Evolutionary conservation across 2,888 invertebrate species (phyloP).

Genomic region (Myathropa florea): DNA sequence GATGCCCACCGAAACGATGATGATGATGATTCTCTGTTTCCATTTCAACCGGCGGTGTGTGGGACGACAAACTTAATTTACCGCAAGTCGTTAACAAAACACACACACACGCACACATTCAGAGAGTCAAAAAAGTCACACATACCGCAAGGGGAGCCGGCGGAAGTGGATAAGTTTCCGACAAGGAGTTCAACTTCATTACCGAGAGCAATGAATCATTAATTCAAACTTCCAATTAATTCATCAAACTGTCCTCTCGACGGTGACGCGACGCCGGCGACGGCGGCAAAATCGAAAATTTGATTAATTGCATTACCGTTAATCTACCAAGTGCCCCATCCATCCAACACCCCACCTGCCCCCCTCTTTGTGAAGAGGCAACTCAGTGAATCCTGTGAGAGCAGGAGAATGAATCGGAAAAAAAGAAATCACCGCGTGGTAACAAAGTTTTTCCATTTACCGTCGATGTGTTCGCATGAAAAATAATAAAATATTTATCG

Average conservation of each 20-base stretch:
- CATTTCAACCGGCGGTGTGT: neutral
- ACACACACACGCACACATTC: neutral
- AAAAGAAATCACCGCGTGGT: constrained; percentile 50
- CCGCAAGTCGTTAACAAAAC: constrained; percentile 33
- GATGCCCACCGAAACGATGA: neutral
- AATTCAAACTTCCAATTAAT: constrained; percentile 63
- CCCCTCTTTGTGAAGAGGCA: too few species aligned
- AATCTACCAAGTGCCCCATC: constrained; percentile 19
- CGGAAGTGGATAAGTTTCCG: neutral
- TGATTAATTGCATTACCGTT: constrained; percentile 64
- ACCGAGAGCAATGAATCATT: constrained; percentile 64
- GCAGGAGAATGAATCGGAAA: constrained; percentile 1
- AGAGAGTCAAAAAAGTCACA: neutral
- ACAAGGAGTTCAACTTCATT: constrained; percentile 59
- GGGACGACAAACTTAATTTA: constrained; percentile 20
- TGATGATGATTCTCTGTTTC: neutral
- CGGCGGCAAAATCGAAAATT: constrained; percentile 53
- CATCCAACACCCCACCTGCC: neutral
- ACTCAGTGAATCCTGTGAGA: neutral
- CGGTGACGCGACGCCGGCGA: neutral
- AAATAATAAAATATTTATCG: constrained; percentile 67
- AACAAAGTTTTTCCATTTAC: constrained; percentile 67
- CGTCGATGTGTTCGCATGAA: constrained; percentile 26
- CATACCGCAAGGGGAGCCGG: neutral
- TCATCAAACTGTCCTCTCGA: constrained; percentile 55